Evolutionary conservation across 2,888 invertebrate species (phyloP).

Genomic region (Ernsta delagoae): DNA sequence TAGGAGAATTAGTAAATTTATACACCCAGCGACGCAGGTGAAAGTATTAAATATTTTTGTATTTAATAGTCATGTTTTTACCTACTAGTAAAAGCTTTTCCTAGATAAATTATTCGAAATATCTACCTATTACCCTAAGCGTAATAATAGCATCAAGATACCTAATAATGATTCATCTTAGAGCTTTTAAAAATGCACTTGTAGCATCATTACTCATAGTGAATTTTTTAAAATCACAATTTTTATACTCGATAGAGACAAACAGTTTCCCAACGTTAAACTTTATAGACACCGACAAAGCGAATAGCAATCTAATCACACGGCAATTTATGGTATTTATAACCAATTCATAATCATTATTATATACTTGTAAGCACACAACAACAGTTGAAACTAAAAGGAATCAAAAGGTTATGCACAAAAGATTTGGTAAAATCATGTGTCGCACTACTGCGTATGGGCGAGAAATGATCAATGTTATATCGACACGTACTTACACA

Average conservation of each 20-base stretch:
- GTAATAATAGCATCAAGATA: no score
- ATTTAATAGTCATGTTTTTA: no score
- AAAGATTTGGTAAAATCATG: slow-evolving; percentile 13
- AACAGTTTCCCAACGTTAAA: slow-evolving; percentile 1
- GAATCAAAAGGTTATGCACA: slow-evolving; percentile 32
- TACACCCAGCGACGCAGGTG: no score
- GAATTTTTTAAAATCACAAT: neutral
- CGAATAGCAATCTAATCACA: slow-evolving; percentile 20
- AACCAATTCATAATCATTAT: slow-evolving; percentile 7
- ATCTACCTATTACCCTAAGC: no score
- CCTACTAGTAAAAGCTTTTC: no score
- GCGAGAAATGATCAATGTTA: neutral
- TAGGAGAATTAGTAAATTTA: no score
- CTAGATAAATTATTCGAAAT: no score
- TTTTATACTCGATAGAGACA: slow-evolving; percentile 6
- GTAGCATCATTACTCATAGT: neutral
- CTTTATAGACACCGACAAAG: slow-evolving; percentile 2
- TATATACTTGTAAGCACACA: slow-evolving; percentile 38
- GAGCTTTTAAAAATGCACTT: no score
- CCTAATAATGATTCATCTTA: no score
- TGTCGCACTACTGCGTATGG: neutral
- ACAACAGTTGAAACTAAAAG: slow-evolving; percentile 32
- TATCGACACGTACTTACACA: no score
- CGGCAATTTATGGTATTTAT: slow-evolving; percentile 17
- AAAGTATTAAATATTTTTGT: no score